Conservation (phyloP, 1,140 invertebrate genomes). For the Meloidogyne hapla region DNA sequence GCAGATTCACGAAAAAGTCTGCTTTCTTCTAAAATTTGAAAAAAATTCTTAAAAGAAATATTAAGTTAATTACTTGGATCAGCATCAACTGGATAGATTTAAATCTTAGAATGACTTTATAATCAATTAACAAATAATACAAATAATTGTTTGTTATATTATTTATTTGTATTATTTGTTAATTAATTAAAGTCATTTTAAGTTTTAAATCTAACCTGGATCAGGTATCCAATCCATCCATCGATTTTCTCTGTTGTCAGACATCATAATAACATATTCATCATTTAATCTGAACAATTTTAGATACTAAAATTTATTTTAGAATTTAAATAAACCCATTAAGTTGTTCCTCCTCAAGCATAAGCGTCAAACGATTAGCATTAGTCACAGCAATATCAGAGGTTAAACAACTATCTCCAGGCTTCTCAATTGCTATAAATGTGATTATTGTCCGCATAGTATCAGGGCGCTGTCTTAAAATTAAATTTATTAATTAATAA, state of each 20-base stretch:
- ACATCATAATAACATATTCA: constrained; percentile 53
- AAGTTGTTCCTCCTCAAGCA: constrained; percentile 32
- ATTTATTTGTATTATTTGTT: too few species aligned
- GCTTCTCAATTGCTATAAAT: constrained; percentile 59
- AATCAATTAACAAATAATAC: too few species aligned
- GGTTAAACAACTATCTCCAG: constrained; percentile 34
- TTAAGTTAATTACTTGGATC: constrained; percentile 43
- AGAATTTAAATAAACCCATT: constrained; percentile 12
- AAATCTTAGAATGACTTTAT: too few species aligned
- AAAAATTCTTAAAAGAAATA: not conserved
- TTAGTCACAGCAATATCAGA: constrained; percentile 27
- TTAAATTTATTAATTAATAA: not conserved
- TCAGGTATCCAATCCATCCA: constrained; percentile 57
- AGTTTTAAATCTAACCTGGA: too few species aligned
- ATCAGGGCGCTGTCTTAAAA: constrained; percentile 53
- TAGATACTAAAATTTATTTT: not conserved
- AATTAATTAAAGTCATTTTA: too few species aligned
- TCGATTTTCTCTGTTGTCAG: constrained; percentile 45
- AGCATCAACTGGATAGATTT: constrained; percentile 54
- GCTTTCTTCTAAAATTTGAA: constrained; percentile 59
- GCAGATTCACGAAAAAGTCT: constrained; percentile 71
- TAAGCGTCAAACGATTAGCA: constrained; percentile 29
- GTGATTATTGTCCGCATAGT: constrained; percentile 60
- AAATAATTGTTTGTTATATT: too few species aligned
- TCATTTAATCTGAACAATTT: constrained; percentile 51